Conservation (phyloP, 2,888 invertebrate genomes). For the Nowickia ferox region DNA sequence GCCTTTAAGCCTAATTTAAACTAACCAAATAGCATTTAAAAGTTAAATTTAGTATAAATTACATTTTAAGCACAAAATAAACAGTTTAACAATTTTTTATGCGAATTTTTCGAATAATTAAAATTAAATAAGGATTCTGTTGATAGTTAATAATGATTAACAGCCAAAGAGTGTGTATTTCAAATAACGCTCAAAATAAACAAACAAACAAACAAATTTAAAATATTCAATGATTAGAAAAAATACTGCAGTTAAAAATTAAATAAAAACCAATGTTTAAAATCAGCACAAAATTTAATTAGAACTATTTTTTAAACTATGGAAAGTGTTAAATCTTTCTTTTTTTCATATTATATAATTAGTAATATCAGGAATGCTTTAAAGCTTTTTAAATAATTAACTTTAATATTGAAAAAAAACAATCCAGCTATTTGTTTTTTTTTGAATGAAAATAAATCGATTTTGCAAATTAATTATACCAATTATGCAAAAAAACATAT, state of each 20-base stretch:
- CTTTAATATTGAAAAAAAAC: too few relatives aligned
- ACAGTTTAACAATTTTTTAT: background rate
- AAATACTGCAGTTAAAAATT: background rate
- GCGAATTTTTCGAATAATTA: slow-evolving; percentile 3
- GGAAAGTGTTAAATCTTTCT: too few relatives aligned
- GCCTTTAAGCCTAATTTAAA: slow-evolving; percentile 11
- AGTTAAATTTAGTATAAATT: background rate
- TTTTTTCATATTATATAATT: too few relatives aligned
- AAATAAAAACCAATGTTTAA: too few relatives aligned
- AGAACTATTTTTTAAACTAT: too few relatives aligned
- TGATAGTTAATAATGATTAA: slow-evolving; percentile 33
- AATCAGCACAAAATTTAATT: too few relatives aligned
- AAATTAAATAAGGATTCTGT: slow-evolving; percentile 7
- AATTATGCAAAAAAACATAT: background rate
- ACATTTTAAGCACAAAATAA: slow-evolving; percentile 5
- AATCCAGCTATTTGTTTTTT: too few relatives aligned
- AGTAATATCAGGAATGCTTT: too few relatives aligned
- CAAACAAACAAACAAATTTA: background rate
- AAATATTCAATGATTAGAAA: background rate
- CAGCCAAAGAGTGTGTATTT: background rate
- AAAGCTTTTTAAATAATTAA: too few relatives aligned
- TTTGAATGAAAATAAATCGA: background rate
- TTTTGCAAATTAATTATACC: background rate
- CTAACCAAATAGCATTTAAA: slow-evolving; percentile 11
- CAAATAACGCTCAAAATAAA: background rate